phyloP scores from a whole-genome alignment of 1,140 invertebrate species.

The Dryas iulia region DNA sequence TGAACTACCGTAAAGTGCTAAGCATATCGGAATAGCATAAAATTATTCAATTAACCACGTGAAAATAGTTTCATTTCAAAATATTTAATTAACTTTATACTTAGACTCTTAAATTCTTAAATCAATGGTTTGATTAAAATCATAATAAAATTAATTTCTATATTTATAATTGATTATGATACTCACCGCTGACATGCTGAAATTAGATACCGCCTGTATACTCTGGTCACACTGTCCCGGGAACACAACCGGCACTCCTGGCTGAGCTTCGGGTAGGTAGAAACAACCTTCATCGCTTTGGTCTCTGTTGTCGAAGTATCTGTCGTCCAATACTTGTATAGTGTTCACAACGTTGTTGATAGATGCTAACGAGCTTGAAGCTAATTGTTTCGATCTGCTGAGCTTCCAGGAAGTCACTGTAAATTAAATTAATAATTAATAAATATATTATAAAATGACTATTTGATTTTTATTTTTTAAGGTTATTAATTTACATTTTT shows the following conservation, averaged over 20 bases:
- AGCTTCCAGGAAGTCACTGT: slow-evolving; percentile 33
- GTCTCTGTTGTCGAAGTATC: slow-evolving; percentile 43
- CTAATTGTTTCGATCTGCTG: slow-evolving; percentile 29
- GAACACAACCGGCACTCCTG: slow-evolving; percentile 49
- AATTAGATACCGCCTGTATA: slow-evolving; percentile 46
- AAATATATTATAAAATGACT: not conserved
- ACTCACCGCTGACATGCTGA: slow-evolving; percentile 47
- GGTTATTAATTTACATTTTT: too few species aligned
- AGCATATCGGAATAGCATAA: too few species aligned
- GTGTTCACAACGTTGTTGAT: slow-evolving; percentile 44
- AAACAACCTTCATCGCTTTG: slow-evolving; percentile 56
- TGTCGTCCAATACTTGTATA: slow-evolving; percentile 45
- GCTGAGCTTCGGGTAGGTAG: slow-evolving; percentile 56
- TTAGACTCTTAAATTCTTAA: too few species aligned
- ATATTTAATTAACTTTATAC: too few species aligned
- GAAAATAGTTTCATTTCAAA: too few species aligned
- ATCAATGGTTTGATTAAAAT: too few species aligned
- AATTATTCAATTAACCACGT: too few species aligned
- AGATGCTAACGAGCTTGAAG: slow-evolving; percentile 17
- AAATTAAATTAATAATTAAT: not conserved
- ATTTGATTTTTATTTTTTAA: not conserved
- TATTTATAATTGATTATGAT: not conserved
- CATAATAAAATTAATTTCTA: too few species aligned
- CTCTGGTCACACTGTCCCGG: slow-evolving; percentile 57
- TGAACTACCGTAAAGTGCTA: too few species aligned